Evolutionary conservation across 2,888 invertebrate genomes (phyloP).

Genomic region (Drosophila lacicola): DNA sequence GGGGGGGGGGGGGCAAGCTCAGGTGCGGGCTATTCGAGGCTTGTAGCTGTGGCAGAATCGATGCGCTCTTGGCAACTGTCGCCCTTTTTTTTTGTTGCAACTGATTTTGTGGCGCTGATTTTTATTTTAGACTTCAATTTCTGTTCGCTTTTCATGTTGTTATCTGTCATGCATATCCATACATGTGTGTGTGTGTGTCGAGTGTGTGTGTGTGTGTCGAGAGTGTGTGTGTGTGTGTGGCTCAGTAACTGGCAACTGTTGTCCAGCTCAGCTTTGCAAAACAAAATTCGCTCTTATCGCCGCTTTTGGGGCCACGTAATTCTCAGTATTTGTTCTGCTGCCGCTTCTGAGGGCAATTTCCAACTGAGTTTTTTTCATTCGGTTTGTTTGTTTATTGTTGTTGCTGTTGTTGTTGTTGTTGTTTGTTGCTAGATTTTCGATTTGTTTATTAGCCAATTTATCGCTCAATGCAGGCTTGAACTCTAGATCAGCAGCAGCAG

Average conservation of each 20-base stretch:
- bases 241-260: constrained; percentile 38
- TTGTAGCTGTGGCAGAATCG: constrained; percentile 29
- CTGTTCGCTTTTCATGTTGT: constrained; percentile 56
- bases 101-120: constrained; percentile 63
- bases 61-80: constrained; percentile 55
- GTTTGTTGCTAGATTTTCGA: constrained; percentile 40
- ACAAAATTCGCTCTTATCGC: constrained; percentile 63
- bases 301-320: constrained; percentile 58
- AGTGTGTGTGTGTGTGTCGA: constrained; percentile 18
- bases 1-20: constrained; percentile 7
- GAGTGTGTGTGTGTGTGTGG: constrained; percentile 13
- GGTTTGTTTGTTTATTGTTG: neutral
- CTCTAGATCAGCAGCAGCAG: constrained; percentile 18
- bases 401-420: constrained; percentile 3
- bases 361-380: constrained; percentile 12
- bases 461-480: constrained; percentile 34
- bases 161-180: constrained; percentile 70
- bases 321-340: constrained; percentile 59
- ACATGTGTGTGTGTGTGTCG: constrained; percentile 24
- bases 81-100: constrained; percentile 29
- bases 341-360: constrained; percentile 40
- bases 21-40: neutral
- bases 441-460: constrained; percentile 55
- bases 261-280: constrained; percentile 38
- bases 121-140: constrained; percentile 58